These are phyloP conservation scores for Diarsia rubi DNA, from an alignment of 2,888 invertebrate species.

Conservation along the genomic window DNA sequence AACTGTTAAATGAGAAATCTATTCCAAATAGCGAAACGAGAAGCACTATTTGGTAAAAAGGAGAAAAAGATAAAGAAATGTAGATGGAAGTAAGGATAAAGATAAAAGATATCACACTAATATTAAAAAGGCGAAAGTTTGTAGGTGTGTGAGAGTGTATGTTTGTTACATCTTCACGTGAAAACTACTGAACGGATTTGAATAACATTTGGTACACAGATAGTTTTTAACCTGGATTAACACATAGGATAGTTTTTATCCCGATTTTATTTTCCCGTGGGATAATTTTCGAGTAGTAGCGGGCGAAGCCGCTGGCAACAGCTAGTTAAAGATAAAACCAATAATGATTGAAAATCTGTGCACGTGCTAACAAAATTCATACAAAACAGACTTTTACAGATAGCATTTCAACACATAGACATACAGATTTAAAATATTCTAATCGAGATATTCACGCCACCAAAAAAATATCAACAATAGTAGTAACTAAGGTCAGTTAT, in stretches of 20 bases:
- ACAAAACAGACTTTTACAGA: not conserved
- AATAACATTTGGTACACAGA: too few relatives aligned
- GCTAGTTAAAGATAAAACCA: not conserved
- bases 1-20: not conserved
- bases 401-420: not conserved
- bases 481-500: constrained; percentile 69
- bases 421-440: not conserved
- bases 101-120: too few relatives aligned
- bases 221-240: too few relatives aligned
- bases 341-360: not conserved
- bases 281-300: too few relatives aligned
- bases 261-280: too few relatives aligned
- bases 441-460: not conserved
- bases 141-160: too few relatives aligned
- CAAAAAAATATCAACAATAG: constrained; percentile 30
- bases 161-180: too few relatives aligned
- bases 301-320: too few relatives aligned
- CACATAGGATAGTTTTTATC: too few relatives aligned
- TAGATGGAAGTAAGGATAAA: not conserved
- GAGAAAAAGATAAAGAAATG: not conserved
- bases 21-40: not conserved
- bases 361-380: too few relatives aligned
- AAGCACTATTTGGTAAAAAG: not conserved
- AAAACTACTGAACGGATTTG: too few relatives aligned
- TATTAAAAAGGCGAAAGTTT: too few relatives aligned